phyloP scores from a whole-genome alignment of 2,888 invertebrate species.

The Andricus quercusramuli region DNA sequence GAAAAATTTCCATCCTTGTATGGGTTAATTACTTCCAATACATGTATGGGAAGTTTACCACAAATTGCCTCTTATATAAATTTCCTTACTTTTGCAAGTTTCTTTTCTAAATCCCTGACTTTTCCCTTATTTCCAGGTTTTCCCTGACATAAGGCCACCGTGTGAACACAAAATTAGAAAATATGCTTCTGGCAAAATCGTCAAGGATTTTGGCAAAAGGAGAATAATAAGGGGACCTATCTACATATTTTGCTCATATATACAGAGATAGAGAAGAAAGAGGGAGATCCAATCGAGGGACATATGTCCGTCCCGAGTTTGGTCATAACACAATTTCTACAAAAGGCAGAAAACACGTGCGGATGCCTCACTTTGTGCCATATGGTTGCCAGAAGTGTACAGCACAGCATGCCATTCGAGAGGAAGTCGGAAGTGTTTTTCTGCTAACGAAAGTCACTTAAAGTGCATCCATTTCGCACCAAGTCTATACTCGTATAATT shows the following conservation, averaged over 20 bases:
- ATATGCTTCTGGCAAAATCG: too few relatives aligned
- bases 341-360: conserved; percentile 65
- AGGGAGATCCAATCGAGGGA: neutral
- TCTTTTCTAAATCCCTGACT: too few relatives aligned
- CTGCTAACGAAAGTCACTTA: conserved; percentile 21
- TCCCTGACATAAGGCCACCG: too few relatives aligned
- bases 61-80: too few relatives aligned
- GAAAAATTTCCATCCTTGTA: too few relatives aligned
- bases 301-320: conserved; percentile 24
- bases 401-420: conserved; percentile 15
- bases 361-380: conserved; percentile 61
- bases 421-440: conserved; percentile 41
- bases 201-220: too few relatives aligned
- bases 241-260: neutral
- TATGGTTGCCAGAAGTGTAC: conserved; percentile 63
- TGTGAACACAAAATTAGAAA: neutral
- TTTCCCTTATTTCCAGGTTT: too few relatives aligned
- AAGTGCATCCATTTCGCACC: conserved; percentile 20
- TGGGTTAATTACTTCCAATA: too few relatives aligned
- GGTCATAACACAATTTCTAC: conserved; percentile 57
- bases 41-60: too few relatives aligned
- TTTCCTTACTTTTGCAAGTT: too few relatives aligned
- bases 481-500: neutral
- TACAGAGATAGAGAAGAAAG: neutral
- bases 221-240: too few relatives aligned